Evolutionary conservation across 2,113 vertebrate species (phyloP).

Genomic region (Paradoxurus hermaphroditus): DNA sequence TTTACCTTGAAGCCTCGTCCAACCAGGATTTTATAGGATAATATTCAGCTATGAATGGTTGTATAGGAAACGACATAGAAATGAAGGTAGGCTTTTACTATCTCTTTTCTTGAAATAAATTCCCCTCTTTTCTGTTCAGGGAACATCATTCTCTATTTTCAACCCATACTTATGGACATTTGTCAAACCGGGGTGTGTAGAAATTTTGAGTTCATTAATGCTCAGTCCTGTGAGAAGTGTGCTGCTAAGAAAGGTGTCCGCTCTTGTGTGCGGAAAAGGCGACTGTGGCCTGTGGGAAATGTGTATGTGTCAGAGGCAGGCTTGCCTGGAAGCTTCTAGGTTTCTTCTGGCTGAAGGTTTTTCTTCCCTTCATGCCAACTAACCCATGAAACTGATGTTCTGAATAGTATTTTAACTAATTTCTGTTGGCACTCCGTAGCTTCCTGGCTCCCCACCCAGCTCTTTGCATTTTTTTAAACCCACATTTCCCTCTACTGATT

Average conservation of each 20-base stretch:
- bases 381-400: neutral
- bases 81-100: slow-evolving; percentile 19
- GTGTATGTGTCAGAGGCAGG: neutral
- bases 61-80: slow-evolving; percentile 14
- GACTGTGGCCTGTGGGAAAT: neutral
- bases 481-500: neutral
- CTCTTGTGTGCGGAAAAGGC: neutral
- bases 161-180: neutral
- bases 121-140: neutral
- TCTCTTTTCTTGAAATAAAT: slow-evolving; percentile 28
- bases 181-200: slow-evolving; percentile 13
- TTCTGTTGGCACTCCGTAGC: neutral
- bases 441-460: neutral
- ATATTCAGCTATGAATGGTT: neutral
- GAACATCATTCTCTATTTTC: slow-evolving; percentile 28
- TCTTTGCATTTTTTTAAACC: neutral
- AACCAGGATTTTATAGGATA: slow-evolving; percentile 15
- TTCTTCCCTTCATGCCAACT: neutral
- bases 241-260: neutral
- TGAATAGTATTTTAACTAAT: neutral
- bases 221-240: slow-evolving; percentile 31
- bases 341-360: slow-evolving; percentile 2
- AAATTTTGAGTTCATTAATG: slow-evolving; percentile 42
- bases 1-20: slow-evolving; percentile 5
- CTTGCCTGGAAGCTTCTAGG: neutral